phyloP scores from a whole-genome alignment of 1,140 invertebrate genomes.

The Trinorchestia longiramus region DNA sequence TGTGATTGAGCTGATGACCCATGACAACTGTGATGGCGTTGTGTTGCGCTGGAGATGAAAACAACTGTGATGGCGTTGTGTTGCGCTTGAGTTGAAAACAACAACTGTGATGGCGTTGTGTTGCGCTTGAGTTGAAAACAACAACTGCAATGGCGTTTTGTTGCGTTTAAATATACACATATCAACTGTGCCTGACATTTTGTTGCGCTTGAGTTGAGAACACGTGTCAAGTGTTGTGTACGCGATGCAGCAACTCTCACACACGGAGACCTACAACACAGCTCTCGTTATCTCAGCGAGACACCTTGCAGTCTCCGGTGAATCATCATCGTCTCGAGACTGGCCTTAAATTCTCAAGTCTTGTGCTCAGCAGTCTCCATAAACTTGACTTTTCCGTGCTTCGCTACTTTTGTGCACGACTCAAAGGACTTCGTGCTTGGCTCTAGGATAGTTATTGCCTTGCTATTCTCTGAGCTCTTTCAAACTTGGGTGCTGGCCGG shows the following conservation, averaged over 20 bases:
- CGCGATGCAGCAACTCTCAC: background rate
- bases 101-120: no score
- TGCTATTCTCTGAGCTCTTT: background rate
- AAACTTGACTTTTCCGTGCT: background rate
- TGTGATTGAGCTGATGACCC: no score
- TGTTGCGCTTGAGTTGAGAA: background rate
- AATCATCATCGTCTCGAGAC: background rate
- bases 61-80: background rate
- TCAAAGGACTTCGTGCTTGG: background rate
- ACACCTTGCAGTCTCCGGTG: background rate
- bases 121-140: background rate
- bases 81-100: background rate
- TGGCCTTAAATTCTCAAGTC: background rate
- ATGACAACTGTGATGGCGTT: no score
- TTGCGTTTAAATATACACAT: no score
- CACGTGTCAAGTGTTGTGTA: background rate
- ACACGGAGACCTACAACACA: background rate
- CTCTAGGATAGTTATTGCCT: background rate
- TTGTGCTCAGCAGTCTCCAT: background rate
- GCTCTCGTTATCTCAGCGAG: background rate
- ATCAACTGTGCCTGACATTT: no score
- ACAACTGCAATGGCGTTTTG: no score
- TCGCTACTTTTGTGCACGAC: background rate
- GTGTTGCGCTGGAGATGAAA: background rate
- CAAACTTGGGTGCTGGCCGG: background rate